Evolutionary conservation across 2,113 vertebrate genomes (phyloP).

Genomic region (Halcyon senegalensis): DNA sequence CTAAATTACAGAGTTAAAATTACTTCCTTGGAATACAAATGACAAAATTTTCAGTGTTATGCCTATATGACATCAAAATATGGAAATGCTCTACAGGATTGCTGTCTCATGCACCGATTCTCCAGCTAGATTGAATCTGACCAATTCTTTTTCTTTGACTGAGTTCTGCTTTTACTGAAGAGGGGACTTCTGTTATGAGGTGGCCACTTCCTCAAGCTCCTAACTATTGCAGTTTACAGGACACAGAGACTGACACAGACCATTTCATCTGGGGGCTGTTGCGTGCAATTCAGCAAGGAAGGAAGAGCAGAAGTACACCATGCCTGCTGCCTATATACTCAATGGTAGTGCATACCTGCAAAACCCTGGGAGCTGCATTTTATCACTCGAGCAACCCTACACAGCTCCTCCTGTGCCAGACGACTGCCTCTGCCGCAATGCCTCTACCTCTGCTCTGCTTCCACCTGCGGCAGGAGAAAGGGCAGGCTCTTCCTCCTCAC

Average conservation of each 20-base stretch:
- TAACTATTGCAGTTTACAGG: fast-evolving
- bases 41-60: not conserved
- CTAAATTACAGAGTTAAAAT: constrained; percentile 21
- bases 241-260: not conserved
- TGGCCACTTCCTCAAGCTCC: not conserved
- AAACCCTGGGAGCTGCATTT: not conserved
- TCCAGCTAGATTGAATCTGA: not conserved
- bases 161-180: not conserved
- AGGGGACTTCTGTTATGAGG: not conserved
- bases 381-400: not conserved
- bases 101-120: not conserved
- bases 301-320: not conserved
- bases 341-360: not conserved
- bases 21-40: not conserved
- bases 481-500: not conserved
- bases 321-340: not conserved
- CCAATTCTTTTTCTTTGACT: not conserved
- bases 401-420: not conserved
- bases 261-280: not conserved
- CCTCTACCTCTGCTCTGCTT: not conserved
- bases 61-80: not conserved
- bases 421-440: not conserved
- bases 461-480: not conserved
- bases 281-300: not conserved
- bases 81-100: not conserved